Conservation (phyloP, 2,113 vertebrate species). For the Himantopus leucocephalus region DNA sequence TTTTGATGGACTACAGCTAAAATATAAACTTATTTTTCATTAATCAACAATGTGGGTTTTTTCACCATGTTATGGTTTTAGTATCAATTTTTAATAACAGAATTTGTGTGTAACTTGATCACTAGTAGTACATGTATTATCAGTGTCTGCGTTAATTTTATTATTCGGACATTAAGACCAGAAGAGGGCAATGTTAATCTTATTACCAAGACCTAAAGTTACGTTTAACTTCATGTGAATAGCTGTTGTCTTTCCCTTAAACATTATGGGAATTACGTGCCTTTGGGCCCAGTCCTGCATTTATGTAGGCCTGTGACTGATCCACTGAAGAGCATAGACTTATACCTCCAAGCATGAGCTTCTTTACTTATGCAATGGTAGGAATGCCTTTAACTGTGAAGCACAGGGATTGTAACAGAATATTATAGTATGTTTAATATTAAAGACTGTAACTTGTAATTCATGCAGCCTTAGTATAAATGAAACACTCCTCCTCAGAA, state of each 20-base stretch:
- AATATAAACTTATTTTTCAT: background rate
- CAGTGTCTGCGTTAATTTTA: background rate
- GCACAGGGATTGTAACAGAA: background rate
- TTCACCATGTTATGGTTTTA: background rate
- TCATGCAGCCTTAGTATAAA: background rate
- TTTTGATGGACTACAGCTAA: background rate
- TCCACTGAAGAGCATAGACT: background rate
- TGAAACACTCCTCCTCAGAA: background rate
- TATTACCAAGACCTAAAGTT: background rate
- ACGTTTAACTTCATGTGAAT: background rate
- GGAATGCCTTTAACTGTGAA: background rate
- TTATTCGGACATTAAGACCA: background rate
- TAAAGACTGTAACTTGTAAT: background rate
- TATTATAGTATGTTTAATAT: background rate
- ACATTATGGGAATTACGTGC: background rate
- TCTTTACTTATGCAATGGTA: background rate
- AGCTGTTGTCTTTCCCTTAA: background rate
- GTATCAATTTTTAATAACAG: background rate
- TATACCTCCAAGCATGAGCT: background rate
- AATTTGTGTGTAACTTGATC: background rate
- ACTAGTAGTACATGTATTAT: background rate
- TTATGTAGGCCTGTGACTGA: background rate
- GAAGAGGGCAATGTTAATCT: constrained; percentile 43
- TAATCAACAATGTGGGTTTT: background rate
- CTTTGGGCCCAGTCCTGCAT: background rate